Evolutionary conservation across 1,140 invertebrate genomes (phyloP), one percentile per base, ranked within the genome.

Genomic region (Ceratitis capitata): DNA sequence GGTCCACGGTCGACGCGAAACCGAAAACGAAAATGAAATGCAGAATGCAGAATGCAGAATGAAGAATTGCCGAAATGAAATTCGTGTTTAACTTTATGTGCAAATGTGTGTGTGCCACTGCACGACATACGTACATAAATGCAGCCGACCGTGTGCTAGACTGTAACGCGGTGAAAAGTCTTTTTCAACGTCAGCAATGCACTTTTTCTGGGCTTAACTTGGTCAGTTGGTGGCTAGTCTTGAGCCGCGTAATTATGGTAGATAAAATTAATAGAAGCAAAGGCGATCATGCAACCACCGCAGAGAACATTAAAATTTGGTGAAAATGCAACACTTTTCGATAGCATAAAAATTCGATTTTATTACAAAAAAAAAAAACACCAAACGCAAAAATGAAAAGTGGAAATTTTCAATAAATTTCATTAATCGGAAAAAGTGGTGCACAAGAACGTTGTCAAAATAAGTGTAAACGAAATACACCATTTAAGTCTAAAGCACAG

Each of bases 21-120:
- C 35, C 69, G 69, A 45, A 42, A 78, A 78, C 42, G 69, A 78
- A 78, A 78, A 78, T 78, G 69, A 78, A 78, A 78, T 78, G 69
- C 69, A 78, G 69, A 42, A 32, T 39, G 64, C 35, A 74, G 51
- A 51, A 51, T 51, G 49, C 4, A 64, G 64, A 78, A 78, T 78
- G 69, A 78, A 78, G 69, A 78, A 78, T 78, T 78, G 39, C 69
- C 69, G 69, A 78, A 78, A 45, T 78, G 39, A 78, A 78, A 42
- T 78, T 78, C 69, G 69, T 45, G 69, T 42, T 78, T 42, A n/a
- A 39, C n/a, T 19, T 19, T 78, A n/a, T 26, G 19, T 42, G 64
- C 39, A 16, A 74, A 39, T n/a, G 35, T n/a, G 26, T 61, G 58
- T 45, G 19, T 78, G n/a, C 45, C 26, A n/a, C 39, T 45, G 14